These are phyloP conservation scores for Creontiades dilutus DNA, from an alignment of 2,888 invertebrate species.

Conservation along the genomic window DNA sequence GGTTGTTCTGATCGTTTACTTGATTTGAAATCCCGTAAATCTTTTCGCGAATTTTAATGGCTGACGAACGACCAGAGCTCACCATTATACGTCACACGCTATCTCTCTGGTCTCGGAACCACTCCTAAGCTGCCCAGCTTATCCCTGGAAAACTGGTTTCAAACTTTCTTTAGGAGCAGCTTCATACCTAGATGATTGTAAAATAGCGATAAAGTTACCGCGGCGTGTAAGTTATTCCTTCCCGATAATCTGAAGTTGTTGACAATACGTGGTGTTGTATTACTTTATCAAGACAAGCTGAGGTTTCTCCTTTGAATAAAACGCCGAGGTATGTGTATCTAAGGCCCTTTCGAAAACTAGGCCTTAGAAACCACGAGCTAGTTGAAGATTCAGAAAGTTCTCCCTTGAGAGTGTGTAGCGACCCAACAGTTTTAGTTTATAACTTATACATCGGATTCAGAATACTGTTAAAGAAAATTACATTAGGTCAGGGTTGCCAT, in stretches of 20 bases:
- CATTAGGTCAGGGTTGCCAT: no score
- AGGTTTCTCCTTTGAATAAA: not conserved
- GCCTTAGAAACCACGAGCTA: no score
- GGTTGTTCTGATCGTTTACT: not conserved
- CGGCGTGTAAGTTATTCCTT: not conserved
- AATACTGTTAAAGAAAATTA: no score
- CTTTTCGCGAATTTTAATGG: not conserved
- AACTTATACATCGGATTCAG: no score
- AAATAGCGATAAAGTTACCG: not conserved
- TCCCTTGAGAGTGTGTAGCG: no score
- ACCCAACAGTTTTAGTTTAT: no score
- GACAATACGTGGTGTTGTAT: not conserved
- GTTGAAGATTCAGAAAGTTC: no score
- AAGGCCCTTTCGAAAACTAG: no score
- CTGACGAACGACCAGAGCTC: not conserved
- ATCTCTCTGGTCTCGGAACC: not conserved
- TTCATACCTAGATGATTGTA: not conserved
- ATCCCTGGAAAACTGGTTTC: not conserved
- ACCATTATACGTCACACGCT: not conserved
- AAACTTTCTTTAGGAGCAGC: not conserved
- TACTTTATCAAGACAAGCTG: not conserved
- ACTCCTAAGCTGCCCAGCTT: not conserved
- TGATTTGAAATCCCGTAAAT: constrained; percentile 5
- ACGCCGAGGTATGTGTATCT: no score
- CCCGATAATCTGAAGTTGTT: not conserved